Evolutionary conservation across 2,113 vertebrate species (phyloP).

Genomic region (Petromus typicus): DNA sequence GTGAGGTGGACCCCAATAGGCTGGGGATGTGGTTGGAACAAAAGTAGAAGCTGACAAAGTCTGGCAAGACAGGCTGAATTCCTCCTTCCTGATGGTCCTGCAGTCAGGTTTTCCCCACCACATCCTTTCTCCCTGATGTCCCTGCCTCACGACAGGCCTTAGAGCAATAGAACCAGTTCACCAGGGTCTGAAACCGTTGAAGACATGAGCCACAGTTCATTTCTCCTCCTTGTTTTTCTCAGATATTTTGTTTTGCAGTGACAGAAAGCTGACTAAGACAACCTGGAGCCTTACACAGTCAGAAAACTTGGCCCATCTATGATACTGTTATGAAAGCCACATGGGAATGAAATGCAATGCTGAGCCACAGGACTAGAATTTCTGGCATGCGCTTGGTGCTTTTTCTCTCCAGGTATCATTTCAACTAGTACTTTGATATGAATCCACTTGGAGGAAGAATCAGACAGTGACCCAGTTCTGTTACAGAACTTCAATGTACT

Average conservation of each 20-base stretch:
- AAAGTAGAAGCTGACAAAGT: not conserved
- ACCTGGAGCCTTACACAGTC: not conserved
- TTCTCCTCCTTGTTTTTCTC: not conserved
- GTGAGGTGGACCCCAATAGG: not conserved
- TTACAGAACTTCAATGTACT: not conserved
- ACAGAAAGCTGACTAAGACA: not conserved
- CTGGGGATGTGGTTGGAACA: not conserved
- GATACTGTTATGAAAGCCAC: not conserved
- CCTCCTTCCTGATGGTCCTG: not conserved
- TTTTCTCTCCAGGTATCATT: not conserved
- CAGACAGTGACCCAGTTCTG: not conserved
- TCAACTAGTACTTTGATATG: not conserved
- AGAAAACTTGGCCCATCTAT: not conserved
- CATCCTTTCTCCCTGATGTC: not conserved
- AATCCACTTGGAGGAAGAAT: not conserved
- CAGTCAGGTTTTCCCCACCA: not conserved
- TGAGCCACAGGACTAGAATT: not conserved
- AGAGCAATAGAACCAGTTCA: not conserved
- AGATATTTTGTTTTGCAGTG: not conserved
- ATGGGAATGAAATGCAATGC: not conserved
- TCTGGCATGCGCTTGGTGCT: not conserved
- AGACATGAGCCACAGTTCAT: not conserved
- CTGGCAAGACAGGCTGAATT: not conserved
- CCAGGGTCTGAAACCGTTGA: not conserved
- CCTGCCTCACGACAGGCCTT: not conserved